phyloP scores from a whole-genome alignment of 2,888 invertebrate species.

The Mythimna albipuncta region DNA sequence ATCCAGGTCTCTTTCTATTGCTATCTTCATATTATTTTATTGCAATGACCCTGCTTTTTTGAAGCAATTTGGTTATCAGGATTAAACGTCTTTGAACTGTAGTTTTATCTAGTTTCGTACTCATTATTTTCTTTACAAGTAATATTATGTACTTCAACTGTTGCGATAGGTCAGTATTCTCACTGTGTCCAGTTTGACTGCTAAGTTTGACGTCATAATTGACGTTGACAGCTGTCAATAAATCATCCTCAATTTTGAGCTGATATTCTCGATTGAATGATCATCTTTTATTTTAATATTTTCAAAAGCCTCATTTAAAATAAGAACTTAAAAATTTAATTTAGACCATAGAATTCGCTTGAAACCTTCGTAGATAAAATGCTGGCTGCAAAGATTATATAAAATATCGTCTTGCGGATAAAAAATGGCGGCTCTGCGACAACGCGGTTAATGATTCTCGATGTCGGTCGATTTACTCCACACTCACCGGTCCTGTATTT shows the following conservation, averaged over 20 bases:
- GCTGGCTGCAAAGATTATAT: slow-evolving; percentile 49
- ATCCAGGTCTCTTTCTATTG: not conserved
- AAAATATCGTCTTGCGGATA: slow-evolving; percentile 61
- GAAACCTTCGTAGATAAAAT: slow-evolving; percentile 24
- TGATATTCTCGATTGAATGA: slow-evolving; percentile 9
- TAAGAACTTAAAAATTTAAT: not conserved
- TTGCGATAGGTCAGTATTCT: slow-evolving; percentile 49
- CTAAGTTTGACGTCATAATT: slow-evolving; percentile 35
- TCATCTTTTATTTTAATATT: not conserved
- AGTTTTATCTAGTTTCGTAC: too few relatives aligned
- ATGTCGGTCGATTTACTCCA: slow-evolving; percentile 68
- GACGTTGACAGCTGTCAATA: slow-evolving; percentile 45
- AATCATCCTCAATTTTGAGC: slow-evolving; percentile 9
- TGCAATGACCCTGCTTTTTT: not conserved
- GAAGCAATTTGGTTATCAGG: not conserved
- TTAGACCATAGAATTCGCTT: not conserved
- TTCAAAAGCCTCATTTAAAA: slow-evolving; percentile 7
- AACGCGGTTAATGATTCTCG: slow-evolving; percentile 76
- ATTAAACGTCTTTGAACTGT: not conserved
- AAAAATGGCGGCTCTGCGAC: slow-evolving; percentile 76
- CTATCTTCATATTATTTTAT: not conserved
- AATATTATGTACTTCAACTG: not conserved
- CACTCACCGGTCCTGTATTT: slow-evolving; percentile 85
- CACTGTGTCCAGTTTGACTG: slow-evolving; percentile 39
- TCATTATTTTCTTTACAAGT: not conserved